Evolutionary conservation across 1,140 invertebrate genomes (phyloP), one percentile per base, ranked within the genome.

Genomic region (Papilio polytes): DNA sequence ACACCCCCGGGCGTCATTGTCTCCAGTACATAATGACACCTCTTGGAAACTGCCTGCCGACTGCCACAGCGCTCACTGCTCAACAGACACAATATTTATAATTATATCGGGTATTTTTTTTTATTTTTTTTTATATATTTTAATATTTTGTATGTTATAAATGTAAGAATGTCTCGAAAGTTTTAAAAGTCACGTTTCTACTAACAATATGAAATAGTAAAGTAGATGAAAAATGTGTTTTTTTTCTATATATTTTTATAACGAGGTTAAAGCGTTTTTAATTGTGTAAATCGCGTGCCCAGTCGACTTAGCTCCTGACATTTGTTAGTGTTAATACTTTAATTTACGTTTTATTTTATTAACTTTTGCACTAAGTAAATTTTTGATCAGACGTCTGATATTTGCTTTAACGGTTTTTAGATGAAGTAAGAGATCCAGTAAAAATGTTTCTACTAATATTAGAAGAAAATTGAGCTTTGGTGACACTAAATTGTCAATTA

Each of bases 21-120:
- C 86, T 86, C 84, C 82, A 89, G 86, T 80, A 85, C 85, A 85
- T 90, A 91, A 91, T 90, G 85, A 90, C 85, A 84, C 80, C 85
- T 80, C 87, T 85, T 79, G 72, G 82, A 85, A 84, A 85, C 83
- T 84, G 77, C 82, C 83, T 84, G 81, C 85, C 85, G 76, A 80
- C 74, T 31, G 36, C 22, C 66, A 41, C 81, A 51, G 59, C 53
- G 77, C 81, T 66, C 80, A 76, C 36, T 51, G 41, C 20, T 41
- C 22, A 31, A 15, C 9, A 44, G 41, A 36, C 1, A 66, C 31
- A 41, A 70, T 70, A 15, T 36, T 70, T 70, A 20, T n/a, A 22
- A n/a, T 3, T n/a, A 22, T 20, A 48, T 36, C 31, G 31, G 31
- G 31, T 36, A 36, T 2, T 36, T 36, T 36, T 36, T 26, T 26